Evolutionary conservation across 1,140 invertebrate genomes (phyloP).

Genomic region (Penaeus indicus): DNA sequence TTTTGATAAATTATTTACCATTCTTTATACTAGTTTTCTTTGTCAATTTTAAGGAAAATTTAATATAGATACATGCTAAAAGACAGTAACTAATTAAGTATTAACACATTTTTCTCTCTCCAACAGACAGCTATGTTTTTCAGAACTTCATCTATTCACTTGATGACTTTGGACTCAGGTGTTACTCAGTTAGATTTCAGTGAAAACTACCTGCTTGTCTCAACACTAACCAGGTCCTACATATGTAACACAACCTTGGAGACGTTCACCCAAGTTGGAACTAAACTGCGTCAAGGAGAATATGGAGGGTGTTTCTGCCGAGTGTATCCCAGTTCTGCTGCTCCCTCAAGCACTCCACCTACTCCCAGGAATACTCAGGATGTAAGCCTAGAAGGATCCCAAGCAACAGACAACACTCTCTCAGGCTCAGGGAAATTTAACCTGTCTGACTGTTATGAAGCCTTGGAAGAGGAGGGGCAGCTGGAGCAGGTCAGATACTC

Average conservation of each 20-base stretch:
- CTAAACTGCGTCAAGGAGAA: conserved; percentile 46
- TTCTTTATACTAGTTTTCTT: too few relatives aligned
- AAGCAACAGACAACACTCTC: background rate
- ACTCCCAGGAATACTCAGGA: conserved; percentile 21
- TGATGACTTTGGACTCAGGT: conserved; percentile 52
- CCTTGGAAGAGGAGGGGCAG: conserved; percentile 25
- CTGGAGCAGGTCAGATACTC: background rate
- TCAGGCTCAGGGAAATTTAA: conserved; percentile 29
- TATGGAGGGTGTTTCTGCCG: conserved; percentile 52
- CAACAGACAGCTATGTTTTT: conserved; percentile 50
- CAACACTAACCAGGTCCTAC: conserved; percentile 45
- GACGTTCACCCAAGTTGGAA: conserved; percentile 48
- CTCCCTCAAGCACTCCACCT: background rate
- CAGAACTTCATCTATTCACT: conserved; percentile 35
- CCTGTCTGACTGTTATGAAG: conserved; percentile 52
- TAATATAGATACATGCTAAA: background rate
- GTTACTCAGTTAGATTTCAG: conserved; percentile 48
- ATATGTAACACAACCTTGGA: conserved; percentile 50
- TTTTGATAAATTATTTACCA: too few relatives aligned
- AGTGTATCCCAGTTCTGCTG: conserved; percentile 14
- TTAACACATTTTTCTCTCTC: background rate
- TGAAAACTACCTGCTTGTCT: conserved; percentile 47
- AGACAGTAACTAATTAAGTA: background rate
- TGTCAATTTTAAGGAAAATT: too few relatives aligned
- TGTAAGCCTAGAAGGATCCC: conserved; percentile 22